Conservation (phyloP, 2,888 invertebrate species). For the Drosophila acutilabella region DNA sequence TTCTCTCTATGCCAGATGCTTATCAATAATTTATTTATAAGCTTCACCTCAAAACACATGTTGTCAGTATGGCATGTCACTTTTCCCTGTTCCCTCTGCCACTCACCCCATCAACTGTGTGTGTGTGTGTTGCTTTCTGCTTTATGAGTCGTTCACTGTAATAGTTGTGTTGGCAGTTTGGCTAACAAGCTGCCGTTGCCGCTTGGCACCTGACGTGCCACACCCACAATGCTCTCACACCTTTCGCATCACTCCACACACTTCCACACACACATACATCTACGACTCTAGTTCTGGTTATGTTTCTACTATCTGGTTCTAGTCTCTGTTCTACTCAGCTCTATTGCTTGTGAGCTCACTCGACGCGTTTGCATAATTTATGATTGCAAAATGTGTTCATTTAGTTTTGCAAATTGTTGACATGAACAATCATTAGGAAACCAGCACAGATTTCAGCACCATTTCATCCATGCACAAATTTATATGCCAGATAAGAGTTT, state of each 20-base stretch:
- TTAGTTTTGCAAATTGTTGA: slow-evolving; percentile 81
- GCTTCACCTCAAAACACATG: slow-evolving; percentile 79
- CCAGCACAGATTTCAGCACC: slow-evolving; percentile 72
- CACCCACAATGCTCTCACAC: background rate
- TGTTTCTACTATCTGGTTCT: slow-evolving; percentile 12
- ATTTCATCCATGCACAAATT: slow-evolving; percentile 50
- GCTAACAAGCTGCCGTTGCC: slow-evolving; percentile 71
- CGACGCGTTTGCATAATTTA: slow-evolving; percentile 74
- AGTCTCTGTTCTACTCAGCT: slow-evolving; percentile 18
- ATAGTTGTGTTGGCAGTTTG: slow-evolving; percentile 71
- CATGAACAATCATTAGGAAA: slow-evolving; percentile 76
- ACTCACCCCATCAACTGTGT: background rate
- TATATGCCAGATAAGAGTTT: slow-evolving; percentile 29
- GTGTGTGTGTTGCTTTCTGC: slow-evolving; percentile 31
- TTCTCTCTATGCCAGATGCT: slow-evolving; percentile 73
- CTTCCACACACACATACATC: background rate
- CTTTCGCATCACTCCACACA: slow-evolving; percentile 5
- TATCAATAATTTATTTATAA: slow-evolving; percentile 82
- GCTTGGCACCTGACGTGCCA: slow-evolving; percentile 53
- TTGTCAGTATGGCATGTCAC: slow-evolving; percentile 69
- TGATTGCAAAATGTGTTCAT: slow-evolving; percentile 79
- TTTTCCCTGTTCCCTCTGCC: background rate
- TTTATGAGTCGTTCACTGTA: slow-evolving; percentile 52
- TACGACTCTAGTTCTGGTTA: slow-evolving; percentile 1
- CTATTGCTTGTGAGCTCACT: slow-evolving; percentile 42